Percentiles rank a stretch among this genome's conserved stretches.
These are phyloP conservation scores for Prosapia bicincta DNA, from an alignment of 2,888 invertebrate species.

Conservation along the genomic window DNA sequence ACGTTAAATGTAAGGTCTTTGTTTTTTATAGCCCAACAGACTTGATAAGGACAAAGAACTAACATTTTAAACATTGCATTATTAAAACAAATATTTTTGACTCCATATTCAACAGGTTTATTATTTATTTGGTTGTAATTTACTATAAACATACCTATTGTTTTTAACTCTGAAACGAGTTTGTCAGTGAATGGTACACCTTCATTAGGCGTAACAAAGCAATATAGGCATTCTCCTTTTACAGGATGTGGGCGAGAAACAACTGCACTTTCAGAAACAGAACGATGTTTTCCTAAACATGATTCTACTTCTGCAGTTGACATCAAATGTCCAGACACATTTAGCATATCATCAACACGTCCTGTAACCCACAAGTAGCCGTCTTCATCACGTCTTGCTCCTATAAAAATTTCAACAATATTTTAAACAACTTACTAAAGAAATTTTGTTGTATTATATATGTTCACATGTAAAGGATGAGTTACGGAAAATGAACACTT, in stretches of 20 bases:
- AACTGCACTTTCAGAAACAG: conserved; percentile 93
- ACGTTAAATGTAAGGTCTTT: too few species aligned
- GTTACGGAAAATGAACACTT: too few species aligned
- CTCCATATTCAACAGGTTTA: too few species aligned
- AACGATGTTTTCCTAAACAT: conserved; percentile 70
- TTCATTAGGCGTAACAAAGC: conserved; percentile 90
- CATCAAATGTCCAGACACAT: conserved; percentile 97
- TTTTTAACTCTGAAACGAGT: conserved; percentile 68
- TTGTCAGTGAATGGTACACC: conserved; percentile 65
- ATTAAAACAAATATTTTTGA: too few species aligned
- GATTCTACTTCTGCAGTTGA: conserved; percentile 94
- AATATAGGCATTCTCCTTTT: conserved; percentile 96
- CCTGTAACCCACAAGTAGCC: conserved; percentile 97
- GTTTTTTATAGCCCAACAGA: too few species aligned
- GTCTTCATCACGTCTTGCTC: conserved; percentile 86
- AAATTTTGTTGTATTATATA: too few species aligned
- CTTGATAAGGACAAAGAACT: too few species aligned
- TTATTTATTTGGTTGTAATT: too few species aligned
- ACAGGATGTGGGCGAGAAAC: conserved; percentile 92
- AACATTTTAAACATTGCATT: too few species aligned
- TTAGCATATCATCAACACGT: conserved; percentile 97
- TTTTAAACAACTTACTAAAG: too few species aligned
- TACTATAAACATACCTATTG: conserved; percentile 49
- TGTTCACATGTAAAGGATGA: too few species aligned
- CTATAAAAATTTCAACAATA: too few species aligned